Base-by-base conservation (phyloP, 2,113 vertebrate genomes). In the Chloropsis hardwickii region DNA sequence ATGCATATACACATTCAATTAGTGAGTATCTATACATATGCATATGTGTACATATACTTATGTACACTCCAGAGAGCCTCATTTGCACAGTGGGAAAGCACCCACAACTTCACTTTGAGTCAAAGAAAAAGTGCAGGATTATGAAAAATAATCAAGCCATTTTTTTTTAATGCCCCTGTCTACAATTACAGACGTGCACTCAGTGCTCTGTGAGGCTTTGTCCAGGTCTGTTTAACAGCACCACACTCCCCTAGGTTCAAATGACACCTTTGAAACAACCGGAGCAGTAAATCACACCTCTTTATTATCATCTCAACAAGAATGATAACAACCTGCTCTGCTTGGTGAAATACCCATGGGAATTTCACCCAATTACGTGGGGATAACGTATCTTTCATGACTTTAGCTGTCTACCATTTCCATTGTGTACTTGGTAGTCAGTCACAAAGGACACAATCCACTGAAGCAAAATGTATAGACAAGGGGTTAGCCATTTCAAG, bases 241-340 rank as follows among this genome's bases (percentile, higher is more conserved):
- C 56, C n/a, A 31, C 78, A 62, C 45, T 95, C 64, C 56, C 40
- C 50, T 56, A 72, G 90, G 56, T 81, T 92, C 80, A 96, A 83
- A 80, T 58, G 69, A 94, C 95, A 96, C 88, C 70, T 81, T 57
- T 90, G 92, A 95, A 96, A 94, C 94, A 96, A 85, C 81, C 16
- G 7, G 80, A 95, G 65, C 81, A 91, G 88, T 90, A 82, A 97
- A 95, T 96, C 83, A 90, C 35, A 54, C 58, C 72, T 96, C 61
- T 93, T 95, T 94, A 96, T 90, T 91, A 94, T 64, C 82, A 94
- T 96, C 87, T 96, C 93, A 95, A 88, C 88, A 91, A 96, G 81
- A 94, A 81, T 80, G 80, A 88, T 92, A 94, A 96, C 91, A 97
- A 73, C 54, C 71, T 94, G 56, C 81, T 86, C 69, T 81, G 53